These are phyloP conservation scores for Eudorcas thomsonii DNA, from an alignment of 2,113 vertebrate species.

Conservation along the genomic window DNA sequence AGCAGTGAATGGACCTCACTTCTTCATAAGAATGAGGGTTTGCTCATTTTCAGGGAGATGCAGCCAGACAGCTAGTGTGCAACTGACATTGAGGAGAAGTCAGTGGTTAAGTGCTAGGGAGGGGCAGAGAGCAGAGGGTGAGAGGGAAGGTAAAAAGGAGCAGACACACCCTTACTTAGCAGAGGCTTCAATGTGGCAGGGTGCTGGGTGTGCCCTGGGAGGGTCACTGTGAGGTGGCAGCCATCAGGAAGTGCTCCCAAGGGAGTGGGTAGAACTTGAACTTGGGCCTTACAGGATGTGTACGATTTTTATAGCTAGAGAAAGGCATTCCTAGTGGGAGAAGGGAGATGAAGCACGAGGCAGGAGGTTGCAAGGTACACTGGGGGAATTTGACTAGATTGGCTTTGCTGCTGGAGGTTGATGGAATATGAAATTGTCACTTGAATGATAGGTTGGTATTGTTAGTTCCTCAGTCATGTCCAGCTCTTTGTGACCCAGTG, in stretches of 20 bases:
- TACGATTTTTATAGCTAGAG: not conserved
- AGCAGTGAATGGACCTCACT: not conserved
- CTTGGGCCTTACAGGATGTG: slow-evolving; percentile 1
- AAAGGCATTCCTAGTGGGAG: not conserved
- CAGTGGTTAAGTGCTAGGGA: not conserved
- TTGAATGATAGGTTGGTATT: not conserved
- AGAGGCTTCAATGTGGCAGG: not conserved
- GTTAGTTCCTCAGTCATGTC: not conserved
- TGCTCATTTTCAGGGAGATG: not conserved
- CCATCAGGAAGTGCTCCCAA: slow-evolving; percentile 12
- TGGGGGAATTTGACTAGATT: not conserved
- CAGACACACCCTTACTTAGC: not conserved
- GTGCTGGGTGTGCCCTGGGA: not conserved
- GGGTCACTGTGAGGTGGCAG: not conserved
- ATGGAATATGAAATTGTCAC: not conserved
- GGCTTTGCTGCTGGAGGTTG: not conserved
- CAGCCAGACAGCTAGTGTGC: not conserved
- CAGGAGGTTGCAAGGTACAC: not conserved
- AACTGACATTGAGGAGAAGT: not conserved
- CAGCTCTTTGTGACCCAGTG: not conserved
- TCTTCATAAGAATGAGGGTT: not conserved
- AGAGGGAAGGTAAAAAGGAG: not conserved
- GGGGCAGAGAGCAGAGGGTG: not conserved
- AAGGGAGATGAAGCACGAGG: not conserved
- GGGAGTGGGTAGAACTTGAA: slow-evolving; percentile 2